Percentiles rank a stretch among this genome's conserved stretches.
These are phyloP conservation scores for Ornithoptera priamus DNA, from an alignment of 2,888 invertebrate species.

Conservation along the genomic window DNA sequence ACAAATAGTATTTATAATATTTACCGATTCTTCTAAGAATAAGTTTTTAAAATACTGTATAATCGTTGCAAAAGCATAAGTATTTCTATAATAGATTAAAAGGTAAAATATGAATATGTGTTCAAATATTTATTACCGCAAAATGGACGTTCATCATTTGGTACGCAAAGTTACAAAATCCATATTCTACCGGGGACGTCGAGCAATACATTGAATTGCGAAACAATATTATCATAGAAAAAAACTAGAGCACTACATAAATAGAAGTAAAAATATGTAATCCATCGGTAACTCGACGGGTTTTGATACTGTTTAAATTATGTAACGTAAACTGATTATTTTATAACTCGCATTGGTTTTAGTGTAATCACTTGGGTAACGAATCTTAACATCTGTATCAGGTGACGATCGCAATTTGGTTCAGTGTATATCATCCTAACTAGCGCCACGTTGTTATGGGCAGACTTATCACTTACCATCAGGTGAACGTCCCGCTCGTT, in stretches of 20 bases:
- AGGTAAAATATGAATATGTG: slow-evolving; percentile 27
- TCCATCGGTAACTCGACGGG: too few relatives aligned
- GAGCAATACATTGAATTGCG: slow-evolving; percentile 23
- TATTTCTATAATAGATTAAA: slow-evolving; percentile 28
- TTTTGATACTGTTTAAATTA: too few relatives aligned
- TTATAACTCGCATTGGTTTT: too few relatives aligned
- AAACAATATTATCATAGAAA: slow-evolving; percentile 1
- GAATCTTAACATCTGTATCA: too few relatives aligned
- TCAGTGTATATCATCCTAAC: too few relatives aligned
- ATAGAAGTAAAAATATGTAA: slow-evolving; percentile 1
- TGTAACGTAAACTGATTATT: too few relatives aligned
- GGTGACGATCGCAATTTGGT: too few relatives aligned
- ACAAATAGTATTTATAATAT: slow-evolving; percentile 13
- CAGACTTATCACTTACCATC: too few relatives aligned
- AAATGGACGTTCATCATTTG: slow-evolving; percentile 53
- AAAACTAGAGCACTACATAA: slow-evolving; percentile 2
- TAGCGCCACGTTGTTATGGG: too few relatives aligned
- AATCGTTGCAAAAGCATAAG: slow-evolving; percentile 29
- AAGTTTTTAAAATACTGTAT: slow-evolving; percentile 21
- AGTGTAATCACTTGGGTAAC: too few relatives aligned
- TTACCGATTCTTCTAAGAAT: slow-evolving; percentile 18
- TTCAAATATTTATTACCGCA: slow-evolving; percentile 34
- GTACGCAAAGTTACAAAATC: slow-evolving; percentile 37
- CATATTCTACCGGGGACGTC: slow-evolving; percentile 25
- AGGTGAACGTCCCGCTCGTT: too few relatives aligned